Evolutionary conservation across 2,888 invertebrate species (phyloP), one percentile per base, ranked within the genome.

Genomic region (Pseudococcus viburni): DNA sequence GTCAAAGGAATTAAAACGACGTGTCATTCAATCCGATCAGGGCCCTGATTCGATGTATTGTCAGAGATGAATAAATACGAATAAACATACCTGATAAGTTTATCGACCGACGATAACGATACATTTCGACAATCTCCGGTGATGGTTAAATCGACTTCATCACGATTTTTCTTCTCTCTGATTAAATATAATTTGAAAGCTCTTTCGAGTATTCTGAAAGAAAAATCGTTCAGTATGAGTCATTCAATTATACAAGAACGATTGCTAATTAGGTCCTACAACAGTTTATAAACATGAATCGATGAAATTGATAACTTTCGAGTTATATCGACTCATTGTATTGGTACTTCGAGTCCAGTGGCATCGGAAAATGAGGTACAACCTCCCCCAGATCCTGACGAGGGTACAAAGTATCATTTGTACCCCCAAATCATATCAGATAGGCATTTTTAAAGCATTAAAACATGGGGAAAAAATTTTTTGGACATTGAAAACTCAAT

Each of bases 181-280:
- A 88, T 19, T 12, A 88, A 51, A 51, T 83, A 88, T n/a, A 88
- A 55, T 80, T 88, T 88, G 42, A 88, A 88, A n/a, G 88, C 88
- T 83, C 88, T 80, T 83, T 88, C 88, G 22, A 88, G 80, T 80
- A 88, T 33, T 33, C 88, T 88, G n/a, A 1, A 80, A 48, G 26
- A 42, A 51, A 77, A 33, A 39, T 39, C 6, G 39, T 39, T 42
- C 26, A 39, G 7, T 7, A 55, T 55, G 17, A 55, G 55, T 55
- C 55, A 55, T 55, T n/a, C n/a, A n/a, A 51, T 55, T 55, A n/a
- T n/a, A 55, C 42, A n/a, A 4, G n/a, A 55, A 55, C n/a, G 7
- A 77, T 77, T 0, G 39, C 42, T 15, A 42, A n/a, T n/a, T 55
- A 55, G 4, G 48, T 15, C 42, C 42, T 42, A 9, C 5, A 42